Percentiles rank a stretch among this genome's conserved stretches.
Evolutionary conservation across 2,797 vertebrate genomes (phyloP).

Genomic region (Sebastes glaucus): DNA sequence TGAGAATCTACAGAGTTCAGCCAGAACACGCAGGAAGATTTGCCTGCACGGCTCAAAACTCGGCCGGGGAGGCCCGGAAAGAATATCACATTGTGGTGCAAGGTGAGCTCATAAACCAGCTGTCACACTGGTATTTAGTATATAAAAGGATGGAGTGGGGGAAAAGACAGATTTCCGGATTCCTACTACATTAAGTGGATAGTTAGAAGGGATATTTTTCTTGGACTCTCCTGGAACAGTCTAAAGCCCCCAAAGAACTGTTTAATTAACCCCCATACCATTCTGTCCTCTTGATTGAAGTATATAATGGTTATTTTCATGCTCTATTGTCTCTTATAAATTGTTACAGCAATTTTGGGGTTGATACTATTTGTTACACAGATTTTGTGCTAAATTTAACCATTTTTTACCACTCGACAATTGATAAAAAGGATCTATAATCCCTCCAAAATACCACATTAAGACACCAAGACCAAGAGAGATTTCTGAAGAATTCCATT

Average conservation of each 20-base stretch:
- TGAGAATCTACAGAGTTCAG: constrained; percentile 85
- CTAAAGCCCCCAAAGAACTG: background rate
- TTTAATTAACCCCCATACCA: background rate
- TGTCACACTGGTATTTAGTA: constrained; percentile 3
- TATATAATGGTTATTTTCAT: too few species aligned
- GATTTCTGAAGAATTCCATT: too few species aligned
- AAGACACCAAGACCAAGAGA: too few species aligned
- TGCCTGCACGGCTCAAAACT: constrained; percentile 84
- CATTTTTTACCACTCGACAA: too few species aligned
- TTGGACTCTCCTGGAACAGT: background rate
- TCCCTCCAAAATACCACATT: too few species aligned
- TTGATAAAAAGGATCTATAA: too few species aligned
- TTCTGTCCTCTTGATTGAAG: too few species aligned
- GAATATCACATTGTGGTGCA: constrained; percentile 86
- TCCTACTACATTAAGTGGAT: background rate
- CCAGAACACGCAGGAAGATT: constrained; percentile 85
- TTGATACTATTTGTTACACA: too few species aligned
- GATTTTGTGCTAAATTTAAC: too few species aligned
- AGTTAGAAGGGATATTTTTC: background rate
- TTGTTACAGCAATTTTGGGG: too few species aligned
- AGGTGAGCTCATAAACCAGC: constrained; percentile 74
- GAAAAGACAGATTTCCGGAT: background rate
- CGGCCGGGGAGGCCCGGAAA: constrained; percentile 80
- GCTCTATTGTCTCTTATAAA: too few species aligned
- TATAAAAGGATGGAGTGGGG: background rate